Evolutionary conservation across 2,797 vertebrate species (phyloP).

Genomic region (Telmatherina bonti): DNA sequence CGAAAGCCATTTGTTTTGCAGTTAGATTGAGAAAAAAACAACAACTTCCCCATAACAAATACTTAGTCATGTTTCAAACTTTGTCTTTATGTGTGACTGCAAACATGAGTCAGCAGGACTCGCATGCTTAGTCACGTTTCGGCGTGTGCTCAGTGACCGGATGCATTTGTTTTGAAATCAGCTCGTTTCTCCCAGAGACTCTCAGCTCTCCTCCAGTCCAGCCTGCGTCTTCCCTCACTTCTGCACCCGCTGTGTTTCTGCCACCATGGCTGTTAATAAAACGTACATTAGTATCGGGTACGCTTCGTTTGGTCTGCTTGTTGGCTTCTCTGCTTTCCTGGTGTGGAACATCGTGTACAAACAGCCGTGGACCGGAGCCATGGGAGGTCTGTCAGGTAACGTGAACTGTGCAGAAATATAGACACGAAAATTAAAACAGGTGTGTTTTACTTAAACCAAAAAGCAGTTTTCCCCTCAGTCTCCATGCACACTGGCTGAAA

Average conservation of each 20-base stretch:
- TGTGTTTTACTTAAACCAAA: neutral
- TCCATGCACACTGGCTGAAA: neutral
- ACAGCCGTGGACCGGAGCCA: constrained; percentile 90
- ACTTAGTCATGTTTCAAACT: constrained; percentile 44
- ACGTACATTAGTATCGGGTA: constrained; percentile 85
- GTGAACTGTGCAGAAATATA: constrained; percentile 8
- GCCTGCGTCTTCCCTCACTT: neutral
- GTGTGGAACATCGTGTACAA: constrained; percentile 88
- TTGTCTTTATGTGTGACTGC: neutral
- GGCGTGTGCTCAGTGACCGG: constrained; percentile 26
- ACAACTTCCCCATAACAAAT: constrained; percentile 7
- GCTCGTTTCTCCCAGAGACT: neutral
- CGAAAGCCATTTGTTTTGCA: constrained; percentile 14
- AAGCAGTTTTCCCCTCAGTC: neutral
- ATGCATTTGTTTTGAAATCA: constrained; percentile 55
- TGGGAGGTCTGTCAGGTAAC: constrained; percentile 93
- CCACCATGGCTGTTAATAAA: constrained; percentile 77
- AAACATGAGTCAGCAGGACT: constrained; percentile 37
- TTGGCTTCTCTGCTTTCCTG: constrained; percentile 89
- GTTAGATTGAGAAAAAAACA: neutral
- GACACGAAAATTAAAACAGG: neutral
- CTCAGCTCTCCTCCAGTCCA: neutral
- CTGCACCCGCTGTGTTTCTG: neutral
- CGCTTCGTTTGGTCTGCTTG: constrained; percentile 81
- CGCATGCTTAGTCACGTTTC: neutral